Percentiles rank a stretch among this genome's conserved stretches.
phyloP scores from a whole-genome alignment of 2,888 invertebrate genomes.

The Pogonocherus hispidulus region DNA sequence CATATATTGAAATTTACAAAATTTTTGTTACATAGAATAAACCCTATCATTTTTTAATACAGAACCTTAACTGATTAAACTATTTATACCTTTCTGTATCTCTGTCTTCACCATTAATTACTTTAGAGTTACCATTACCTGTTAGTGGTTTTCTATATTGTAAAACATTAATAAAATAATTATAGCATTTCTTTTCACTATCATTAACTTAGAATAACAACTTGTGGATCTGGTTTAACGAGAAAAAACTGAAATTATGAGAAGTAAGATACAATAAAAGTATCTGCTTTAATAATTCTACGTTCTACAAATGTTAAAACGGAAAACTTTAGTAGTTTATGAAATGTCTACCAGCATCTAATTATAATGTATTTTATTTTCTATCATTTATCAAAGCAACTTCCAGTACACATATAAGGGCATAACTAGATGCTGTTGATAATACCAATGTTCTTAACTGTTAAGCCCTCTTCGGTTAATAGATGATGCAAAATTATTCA shows the following conservation, averaged over 20 bases:
- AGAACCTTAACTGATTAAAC: no score
- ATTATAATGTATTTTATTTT: conserved; percentile 60
- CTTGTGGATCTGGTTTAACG: conserved; percentile 42
- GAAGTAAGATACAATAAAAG: no score
- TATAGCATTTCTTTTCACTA: conserved; percentile 36
- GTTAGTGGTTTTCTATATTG: no score
- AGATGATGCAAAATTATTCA: conserved; percentile 29
- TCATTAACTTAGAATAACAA: conserved; percentile 34
- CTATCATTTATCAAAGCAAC: conserved; percentile 57
- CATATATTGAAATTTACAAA: no score
- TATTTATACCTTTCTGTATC: no score
- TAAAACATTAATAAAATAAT: conserved; percentile 23
- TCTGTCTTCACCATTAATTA: no score
- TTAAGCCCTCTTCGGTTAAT: conserved; percentile 47
- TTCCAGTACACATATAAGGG: conserved; percentile 57
- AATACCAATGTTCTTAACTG: conserved; percentile 56
- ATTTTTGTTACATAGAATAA: no score
- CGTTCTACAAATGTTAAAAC: conserved; percentile 56
- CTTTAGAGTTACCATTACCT: no score
- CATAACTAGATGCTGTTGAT: conserved; percentile 56
- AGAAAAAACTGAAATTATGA: conserved; percentile 52
- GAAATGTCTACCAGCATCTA: conserved; percentile 59
- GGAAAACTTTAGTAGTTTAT: conserved; percentile 57
- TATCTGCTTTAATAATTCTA: conserved; percentile 53
- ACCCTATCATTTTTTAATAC: no score